Evolutionary conservation across 2,113 vertebrate genomes (phyloP), one percentile per base, ranked within the genome.

Genomic region (Elephantulus edwardii): DNA sequence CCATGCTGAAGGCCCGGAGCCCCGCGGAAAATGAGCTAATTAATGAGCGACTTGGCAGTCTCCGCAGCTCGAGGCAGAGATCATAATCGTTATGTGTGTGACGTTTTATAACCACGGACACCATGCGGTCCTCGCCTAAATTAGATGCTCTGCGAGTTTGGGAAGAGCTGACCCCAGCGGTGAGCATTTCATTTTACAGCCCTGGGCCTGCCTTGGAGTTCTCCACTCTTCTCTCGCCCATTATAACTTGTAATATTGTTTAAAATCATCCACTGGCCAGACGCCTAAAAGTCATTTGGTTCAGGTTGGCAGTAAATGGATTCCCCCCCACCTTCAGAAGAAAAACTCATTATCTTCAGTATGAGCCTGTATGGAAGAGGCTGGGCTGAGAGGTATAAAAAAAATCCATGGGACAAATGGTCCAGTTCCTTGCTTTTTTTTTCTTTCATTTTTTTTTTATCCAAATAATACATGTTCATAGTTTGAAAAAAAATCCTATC

Each of bases 221-320:
- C 86, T 87, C 83, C 28, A 11, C 58, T 13, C 76, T 75, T 50
- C 30, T 80, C 64, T 79, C 71, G 1, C 68, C 75, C 42, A 20
- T 76, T 38, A 62, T 33, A 35, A 28, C 38, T 11, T 68, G 28
- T 71, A 44, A 79, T 84, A 14, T n/a, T 58, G 54, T 81, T 81
- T 54, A 72, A 86, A 91, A 40, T 52, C 13, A n/a, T 58, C 64
- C 9, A 1, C 33, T 85, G 96, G 93, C 75, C 40, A 35, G 40
- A 33, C 33, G 82, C 90, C 90, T 38, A 20, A 30, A 42, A 75
- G 46, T 75, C 90, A 10, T 72, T 88, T 52, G 64, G 79, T 60
- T 86, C 86, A 56, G 16, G 68, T 38, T 84, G 89, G 83, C 93
- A 79, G 60, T 62, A 68, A 82, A 86, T 42, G 30, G 50, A 35